phyloP scores from a whole-genome alignment of 2,113 vertebrate genomes.

The Hirundichthys speculiger region DNA sequence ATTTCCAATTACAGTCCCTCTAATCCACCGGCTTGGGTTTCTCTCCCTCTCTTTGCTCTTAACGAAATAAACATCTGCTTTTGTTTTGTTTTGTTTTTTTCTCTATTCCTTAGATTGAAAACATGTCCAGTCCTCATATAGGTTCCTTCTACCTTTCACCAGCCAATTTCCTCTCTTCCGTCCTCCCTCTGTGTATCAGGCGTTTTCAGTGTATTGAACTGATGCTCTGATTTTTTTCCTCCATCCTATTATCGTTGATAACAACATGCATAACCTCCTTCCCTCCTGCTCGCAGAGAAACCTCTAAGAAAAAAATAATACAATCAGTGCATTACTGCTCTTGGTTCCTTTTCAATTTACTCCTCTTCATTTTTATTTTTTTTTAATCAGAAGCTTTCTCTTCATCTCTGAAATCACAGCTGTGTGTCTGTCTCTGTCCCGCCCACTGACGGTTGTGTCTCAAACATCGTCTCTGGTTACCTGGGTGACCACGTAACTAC shows the following conservation, averaged over 20 bases:
- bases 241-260: constrained; percentile 36
- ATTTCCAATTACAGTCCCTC: constrained; percentile 8
- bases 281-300: constrained; percentile 16
- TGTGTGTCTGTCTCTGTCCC: not conserved
- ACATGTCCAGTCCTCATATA: constrained; percentile 13
- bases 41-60: not conserved
- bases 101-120: too few relatives aligned
- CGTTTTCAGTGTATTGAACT: constrained; percentile 49
- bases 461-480: not conserved
- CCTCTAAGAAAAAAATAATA: constrained; percentile 50
- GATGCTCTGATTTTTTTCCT: not conserved
- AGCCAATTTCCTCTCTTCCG: constrained; percentile 38
- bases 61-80: constrained; percentile 31
- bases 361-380: constrained; percentile 12
- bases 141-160: constrained; percentile 24
- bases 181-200: constrained; percentile 60
- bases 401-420: constrained; percentile 6
- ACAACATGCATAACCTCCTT: constrained; percentile 32
- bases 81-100: constrained; percentile 16
- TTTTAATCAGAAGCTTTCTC: not conserved
- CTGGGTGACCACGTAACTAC: too few relatives aligned
- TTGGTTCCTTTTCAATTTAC: constrained; percentile 50
- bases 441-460: constrained; percentile 14
- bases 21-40: constrained; percentile 1
- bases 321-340: constrained; percentile 43